A percentile compares a stretch with the other conserved stretches of the same genome.
Conservation (phyloP, 1,140 invertebrate species). For the Sitobion miscanthi region DNA sequence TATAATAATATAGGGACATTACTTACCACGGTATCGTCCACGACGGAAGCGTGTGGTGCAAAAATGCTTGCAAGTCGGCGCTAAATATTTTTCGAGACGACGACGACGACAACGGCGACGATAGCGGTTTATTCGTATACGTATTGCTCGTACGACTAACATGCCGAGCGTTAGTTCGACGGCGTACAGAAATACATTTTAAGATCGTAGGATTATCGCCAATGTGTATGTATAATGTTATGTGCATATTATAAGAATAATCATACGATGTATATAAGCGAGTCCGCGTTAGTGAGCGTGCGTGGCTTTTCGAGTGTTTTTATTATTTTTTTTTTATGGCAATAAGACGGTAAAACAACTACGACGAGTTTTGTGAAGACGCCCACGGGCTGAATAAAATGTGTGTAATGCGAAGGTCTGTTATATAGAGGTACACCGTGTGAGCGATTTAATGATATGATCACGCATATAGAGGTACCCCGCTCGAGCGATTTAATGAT, state of each 20-base stretch:
- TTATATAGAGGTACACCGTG: background rate
- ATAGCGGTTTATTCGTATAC: background rate
- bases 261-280: background rate
- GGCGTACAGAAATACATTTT: background rate
- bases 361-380: background rate
- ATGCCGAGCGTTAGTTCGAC: background rate
- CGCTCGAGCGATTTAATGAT: background rate
- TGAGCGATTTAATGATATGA: background rate
- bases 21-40: background rate
- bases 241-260: background rate
- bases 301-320: constrained; percentile 1
- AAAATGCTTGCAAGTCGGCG: background rate
- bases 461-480: background rate
- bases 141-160: constrained; percentile 18
- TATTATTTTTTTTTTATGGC: constrained; percentile 21
- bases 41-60: too few species aligned
- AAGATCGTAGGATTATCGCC: background rate
- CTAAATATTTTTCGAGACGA: background rate
- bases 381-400: constrained; percentile 1
- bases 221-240: background rate
- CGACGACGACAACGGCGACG: background rate
- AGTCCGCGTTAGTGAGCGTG: too few species aligned
- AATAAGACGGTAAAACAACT: background rate
- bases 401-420: background rate
- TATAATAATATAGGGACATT: background rate